Base-by-base conservation (phyloP, 2,888 invertebrate species). In the Parnassius orleans region DNA sequence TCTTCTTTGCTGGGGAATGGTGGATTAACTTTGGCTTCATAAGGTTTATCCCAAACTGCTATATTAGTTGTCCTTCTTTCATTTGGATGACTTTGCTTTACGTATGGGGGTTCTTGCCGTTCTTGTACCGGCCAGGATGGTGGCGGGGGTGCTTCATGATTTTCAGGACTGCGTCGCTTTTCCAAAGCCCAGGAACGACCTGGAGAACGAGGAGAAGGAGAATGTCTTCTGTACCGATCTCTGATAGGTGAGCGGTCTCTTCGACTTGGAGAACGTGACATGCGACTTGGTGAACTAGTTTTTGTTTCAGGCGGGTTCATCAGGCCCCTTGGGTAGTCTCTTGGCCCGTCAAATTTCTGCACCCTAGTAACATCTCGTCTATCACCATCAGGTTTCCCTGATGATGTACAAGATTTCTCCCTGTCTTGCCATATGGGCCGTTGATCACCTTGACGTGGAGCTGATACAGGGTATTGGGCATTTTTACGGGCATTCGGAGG, bases 151-250 rank as follows among this genome's bases (percentile, higher is more conserved):
- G 86, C 80, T 15, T 83, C 82, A 2, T 69, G 68, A 2, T 68
- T 59, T 7, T 82, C 81, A 1, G 88, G 84, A 64, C 87, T 87
- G 59, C 77, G 72, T 3, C 87, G 83, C 66, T 88, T 89, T 64
- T 90, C 90, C 2, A 86, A 70, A 0, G 87, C 89, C 90, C 90
- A 90, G 1, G 90, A 88, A 1, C 90, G 86, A 5, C 87, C 77
- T 15, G 89, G 88, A 0, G 87, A 86, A 19, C 79, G 76, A 1
- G 87, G 84, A 0, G 88, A 87, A 0, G 83, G 83, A 0, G 89
- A 88, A 60, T 83, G 81, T 5, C 83, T 78, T 63, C 79, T 81
- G 66, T 71, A 83, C n/a, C 83, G 81, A 47, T 86, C 86, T 51
- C 80, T 73, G 7, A 79, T 47, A 0, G 87, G 87, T 3, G 87